Percentiles rank a stretch among this genome's conserved stretches.
These are phyloP conservation scores for Panagrolaimus sp. DNA, from an alignment of 1,140 invertebrate species.

Conservation along the genomic window DNA sequence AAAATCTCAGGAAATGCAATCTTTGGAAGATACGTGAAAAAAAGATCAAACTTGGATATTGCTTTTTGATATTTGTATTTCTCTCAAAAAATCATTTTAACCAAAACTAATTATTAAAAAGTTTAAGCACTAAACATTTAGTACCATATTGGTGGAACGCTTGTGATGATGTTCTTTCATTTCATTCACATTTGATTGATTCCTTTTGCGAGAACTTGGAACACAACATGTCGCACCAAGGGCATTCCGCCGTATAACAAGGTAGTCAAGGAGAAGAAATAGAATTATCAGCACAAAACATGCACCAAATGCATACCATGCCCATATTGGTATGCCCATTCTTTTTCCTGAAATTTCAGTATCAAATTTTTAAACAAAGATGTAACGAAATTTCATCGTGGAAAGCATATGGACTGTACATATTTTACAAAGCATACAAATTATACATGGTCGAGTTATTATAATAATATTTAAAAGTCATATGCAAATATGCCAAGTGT, in stretches of 20 bases:
- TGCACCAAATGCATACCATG: slow-evolving; percentile 44
- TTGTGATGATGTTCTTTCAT: slow-evolving; percentile 43
- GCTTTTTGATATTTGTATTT: too few relatives aligned
- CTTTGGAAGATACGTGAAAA: too few relatives aligned
- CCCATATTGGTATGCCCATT: slow-evolving; percentile 40
- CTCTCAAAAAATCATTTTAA: too few relatives aligned
- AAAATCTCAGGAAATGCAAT: too few relatives aligned
- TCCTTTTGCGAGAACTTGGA: slow-evolving; percentile 21
- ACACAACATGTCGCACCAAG: slow-evolving; percentile 47
- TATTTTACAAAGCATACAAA: too few relatives aligned
- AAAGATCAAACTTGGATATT: too few relatives aligned
- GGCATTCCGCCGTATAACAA: slow-evolving; percentile 51
- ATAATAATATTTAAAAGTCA: too few relatives aligned
- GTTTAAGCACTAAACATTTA: slow-evolving; percentile 34
- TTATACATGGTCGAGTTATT: too few relatives aligned
- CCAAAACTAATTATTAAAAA: too few relatives aligned
- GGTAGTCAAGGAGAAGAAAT: slow-evolving; percentile 51
- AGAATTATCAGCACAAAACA: slow-evolving; percentile 45
- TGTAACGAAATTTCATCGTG: too few relatives aligned
- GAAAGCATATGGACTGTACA: too few relatives aligned
- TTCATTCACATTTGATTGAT: background rate
- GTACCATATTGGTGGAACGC: slow-evolving; percentile 47
- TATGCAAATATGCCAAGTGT: too few relatives aligned
- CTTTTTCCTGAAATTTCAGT: background rate
- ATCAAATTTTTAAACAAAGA: background rate